A percentile compares a stretch with the other conserved stretches of the same genome.
These are phyloP conservation scores for Bubo blakistoni DNA, from an alignment of 2,113 vertebrate species.

Conservation along the genomic window DNA sequence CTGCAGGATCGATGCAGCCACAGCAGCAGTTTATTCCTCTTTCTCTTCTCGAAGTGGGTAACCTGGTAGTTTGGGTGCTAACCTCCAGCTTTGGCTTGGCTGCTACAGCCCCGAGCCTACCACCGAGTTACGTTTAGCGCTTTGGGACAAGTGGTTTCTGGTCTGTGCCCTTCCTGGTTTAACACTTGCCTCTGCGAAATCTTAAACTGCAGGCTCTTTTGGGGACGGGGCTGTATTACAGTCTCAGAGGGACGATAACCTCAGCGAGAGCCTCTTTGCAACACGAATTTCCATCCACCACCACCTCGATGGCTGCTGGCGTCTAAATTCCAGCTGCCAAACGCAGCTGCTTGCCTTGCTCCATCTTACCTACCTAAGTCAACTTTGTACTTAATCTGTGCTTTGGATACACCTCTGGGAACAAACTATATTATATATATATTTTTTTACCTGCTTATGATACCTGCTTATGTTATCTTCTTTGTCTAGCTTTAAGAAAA, in stretches of 20 bases:
- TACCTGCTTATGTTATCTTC: too few relatives aligned
- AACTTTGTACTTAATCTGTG: background rate
- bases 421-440: background rate
- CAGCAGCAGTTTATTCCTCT: background rate
- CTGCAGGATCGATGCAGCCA: rapidly evolving
- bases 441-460: background rate
- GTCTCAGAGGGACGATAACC: background rate
- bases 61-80: rapidly evolving
- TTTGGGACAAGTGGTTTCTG: background rate
- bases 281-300: background rate
- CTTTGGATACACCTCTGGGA: background rate
- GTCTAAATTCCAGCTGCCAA: background rate
- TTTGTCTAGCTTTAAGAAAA: background rate
- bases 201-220: rapidly evolving
- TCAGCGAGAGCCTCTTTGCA: background rate
- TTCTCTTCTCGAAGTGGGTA: background rate
- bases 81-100: background rate
- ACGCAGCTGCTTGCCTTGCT: background rate
- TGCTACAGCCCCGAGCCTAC: background rate
- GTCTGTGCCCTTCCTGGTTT: background rate
- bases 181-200: background rate
- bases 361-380: background rate
- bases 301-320: background rate
- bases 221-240: background rate
- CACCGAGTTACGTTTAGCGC: rapidly evolving